phyloP scores from a whole-genome alignment of 2,113 vertebrate genomes.

The Cyprinodon variegatus region DNA sequence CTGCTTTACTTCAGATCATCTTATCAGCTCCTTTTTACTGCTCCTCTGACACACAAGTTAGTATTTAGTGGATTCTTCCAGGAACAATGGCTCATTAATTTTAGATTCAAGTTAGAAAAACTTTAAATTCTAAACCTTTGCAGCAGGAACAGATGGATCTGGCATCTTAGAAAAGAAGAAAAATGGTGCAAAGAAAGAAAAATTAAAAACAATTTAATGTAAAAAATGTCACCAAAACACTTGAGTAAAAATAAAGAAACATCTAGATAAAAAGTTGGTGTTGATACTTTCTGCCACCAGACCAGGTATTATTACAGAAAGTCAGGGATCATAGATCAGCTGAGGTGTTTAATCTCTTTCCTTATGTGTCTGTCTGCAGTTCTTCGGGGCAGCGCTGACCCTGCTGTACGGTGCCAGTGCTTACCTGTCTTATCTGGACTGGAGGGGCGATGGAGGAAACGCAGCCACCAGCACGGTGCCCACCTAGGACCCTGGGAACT shows the following conservation, averaged over 20 bases:
- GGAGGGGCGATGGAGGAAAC: conserved; percentile 84
- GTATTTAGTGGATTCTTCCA: background rate
- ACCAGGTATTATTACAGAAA: no score
- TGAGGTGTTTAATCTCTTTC: background rate
- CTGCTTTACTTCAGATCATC: background rate
- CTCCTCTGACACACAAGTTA: background rate
- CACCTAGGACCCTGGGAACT: conserved; percentile 48
- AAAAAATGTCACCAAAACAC: background rate
- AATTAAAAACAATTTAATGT: background rate
- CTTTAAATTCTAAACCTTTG: background rate
- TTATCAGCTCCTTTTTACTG: conserved; percentile 22
- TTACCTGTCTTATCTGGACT: conserved; percentile 86
- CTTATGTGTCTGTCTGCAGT: conserved; percentile 73
- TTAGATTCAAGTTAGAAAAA: background rate
- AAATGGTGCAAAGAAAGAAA: background rate
- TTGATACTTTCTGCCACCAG: no score
- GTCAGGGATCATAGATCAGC: background rate
- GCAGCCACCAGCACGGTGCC: conserved; percentile 84
- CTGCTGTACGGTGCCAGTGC: conserved; percentile 81
- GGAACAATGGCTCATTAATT: background rate
- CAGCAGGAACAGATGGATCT: background rate
- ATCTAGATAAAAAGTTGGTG: no score
- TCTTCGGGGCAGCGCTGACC: conserved; percentile 85
- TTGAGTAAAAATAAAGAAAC: background rate
- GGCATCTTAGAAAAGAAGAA: background rate